Percentiles rank a stretch among this genome's conserved stretches.
phyloP scores from a whole-genome alignment of 2,113 vertebrate species.

The Opisthocomus hoazin region DNA sequence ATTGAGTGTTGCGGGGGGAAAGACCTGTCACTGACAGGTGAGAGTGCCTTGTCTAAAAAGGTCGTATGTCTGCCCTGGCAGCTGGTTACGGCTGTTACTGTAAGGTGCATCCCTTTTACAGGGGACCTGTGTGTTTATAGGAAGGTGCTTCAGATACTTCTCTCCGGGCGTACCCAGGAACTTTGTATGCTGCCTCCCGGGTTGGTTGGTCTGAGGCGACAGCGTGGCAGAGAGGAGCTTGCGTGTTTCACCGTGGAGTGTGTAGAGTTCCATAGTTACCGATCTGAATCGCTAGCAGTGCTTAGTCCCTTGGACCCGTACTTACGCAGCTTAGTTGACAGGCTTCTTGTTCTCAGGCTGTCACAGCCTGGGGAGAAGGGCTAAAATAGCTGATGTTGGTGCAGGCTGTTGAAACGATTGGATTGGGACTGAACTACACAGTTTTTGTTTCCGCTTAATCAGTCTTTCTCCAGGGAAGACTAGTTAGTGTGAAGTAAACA shows the following conservation, averaged over 20 bases:
- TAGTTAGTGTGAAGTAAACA: not conserved
- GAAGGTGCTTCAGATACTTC: not conserved
- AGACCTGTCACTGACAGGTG: not conserved
- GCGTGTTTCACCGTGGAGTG: not conserved
- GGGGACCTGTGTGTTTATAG: fast-evolving
- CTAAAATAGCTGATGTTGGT: not conserved
- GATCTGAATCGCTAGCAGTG: not conserved
- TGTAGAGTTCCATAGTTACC: not conserved
- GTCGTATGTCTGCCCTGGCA: not conserved
- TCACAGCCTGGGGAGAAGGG: not conserved
- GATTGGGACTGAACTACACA: not conserved
- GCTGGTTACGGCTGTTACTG: not conserved
- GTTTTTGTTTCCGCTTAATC: not conserved
- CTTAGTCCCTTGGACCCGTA: not conserved
- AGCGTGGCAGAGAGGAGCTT: not conserved
- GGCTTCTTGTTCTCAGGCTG: not conserved
- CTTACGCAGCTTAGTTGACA: not conserved
- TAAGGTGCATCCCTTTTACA: not conserved
- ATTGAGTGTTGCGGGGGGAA: fast-evolving
- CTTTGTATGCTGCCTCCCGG: fast-evolving
- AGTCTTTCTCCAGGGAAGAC: not conserved
- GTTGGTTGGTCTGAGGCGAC: not conserved
- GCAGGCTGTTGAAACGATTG: not conserved
- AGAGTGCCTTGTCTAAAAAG: not conserved
- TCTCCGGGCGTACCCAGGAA: not conserved